A percentile compares a stretch with the other conserved stretches of the same genome.
These are phyloP conservation scores for Melieria crassipennis DNA, from an alignment of 2,888 invertebrate genomes.

Conservation along the genomic window DNA sequence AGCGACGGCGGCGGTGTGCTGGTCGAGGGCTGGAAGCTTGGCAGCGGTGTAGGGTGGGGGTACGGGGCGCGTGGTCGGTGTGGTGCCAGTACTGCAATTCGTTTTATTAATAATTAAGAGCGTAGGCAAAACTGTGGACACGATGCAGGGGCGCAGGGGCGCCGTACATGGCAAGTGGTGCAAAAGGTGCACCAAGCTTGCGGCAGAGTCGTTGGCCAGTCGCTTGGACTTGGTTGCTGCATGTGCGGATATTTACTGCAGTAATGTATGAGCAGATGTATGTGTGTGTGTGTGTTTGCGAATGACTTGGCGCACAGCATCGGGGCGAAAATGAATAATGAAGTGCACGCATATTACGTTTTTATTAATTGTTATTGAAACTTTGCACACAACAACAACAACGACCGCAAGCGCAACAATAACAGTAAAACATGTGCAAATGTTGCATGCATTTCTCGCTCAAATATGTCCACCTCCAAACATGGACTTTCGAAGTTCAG, in stretches of 20 bases:
- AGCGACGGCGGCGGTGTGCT: conserved; percentile 40
- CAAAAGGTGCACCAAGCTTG: conserved; percentile 7
- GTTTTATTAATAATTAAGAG: conserved; percentile 58
- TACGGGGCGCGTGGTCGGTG: conserved; percentile 3
- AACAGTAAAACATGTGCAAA: not conserved
- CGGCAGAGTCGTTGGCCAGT: conserved; percentile 1
- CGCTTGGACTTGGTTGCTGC: not conserved
- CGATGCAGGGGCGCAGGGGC: too few species aligned
- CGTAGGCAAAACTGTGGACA: conserved; percentile 31
- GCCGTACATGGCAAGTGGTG: conserved; percentile 8
- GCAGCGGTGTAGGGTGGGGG: conserved; percentile 26
- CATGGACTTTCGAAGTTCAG: too few species aligned
- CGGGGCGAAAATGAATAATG: conserved; percentile 53
- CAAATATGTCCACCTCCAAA: too few species aligned
- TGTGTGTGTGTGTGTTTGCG: conserved; percentile 5
- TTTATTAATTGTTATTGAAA: conserved; percentile 38
- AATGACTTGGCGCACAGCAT: conserved; percentile 8
- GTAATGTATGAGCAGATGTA: too few species aligned
- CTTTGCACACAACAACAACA: conserved; percentile 12
- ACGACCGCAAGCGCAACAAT: conserved; percentile 22
- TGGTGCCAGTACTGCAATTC: conserved; percentile 45
- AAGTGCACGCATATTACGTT: conserved; percentile 50
- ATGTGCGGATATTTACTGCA: too few species aligned
- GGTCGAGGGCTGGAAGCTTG: conserved; percentile 22
- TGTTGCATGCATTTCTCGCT: too few species aligned